Base-by-base conservation (phyloP, 2,797 vertebrate genomes). In the Tauraco hartlaubi region DNA sequence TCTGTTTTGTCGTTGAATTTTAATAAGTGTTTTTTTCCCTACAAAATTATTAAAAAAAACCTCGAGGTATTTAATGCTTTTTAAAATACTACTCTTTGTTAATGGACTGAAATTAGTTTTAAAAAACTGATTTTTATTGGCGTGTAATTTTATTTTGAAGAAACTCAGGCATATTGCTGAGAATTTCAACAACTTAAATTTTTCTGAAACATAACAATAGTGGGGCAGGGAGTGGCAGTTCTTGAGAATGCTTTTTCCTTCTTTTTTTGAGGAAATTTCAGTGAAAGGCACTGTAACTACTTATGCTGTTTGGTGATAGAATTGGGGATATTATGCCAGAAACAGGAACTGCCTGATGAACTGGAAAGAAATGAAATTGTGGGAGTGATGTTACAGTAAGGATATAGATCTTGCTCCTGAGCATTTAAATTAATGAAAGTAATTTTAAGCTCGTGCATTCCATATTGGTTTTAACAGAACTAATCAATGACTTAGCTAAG, bases 271-370 rank as follows among this genome's bases (percentile, higher is more conserved):
- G 41, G 14, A 74, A 51, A 43, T 71, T 17, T 9, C 12, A n/a
- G 43, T 89, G 66, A 85, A 69, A 93, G 71, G 29, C 22, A 18
- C 56, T 9, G 2, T 56, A 82, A 62, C 43, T 71, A 69, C 54
- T 88, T 88, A 72, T 0, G 12, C 21, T 39, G 6, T 94, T 33
- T 85, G 77, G 68, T 78, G 79, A 89, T 87, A 75, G 33, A 83
- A 44, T 74, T 2, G 0, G 48, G 48, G 85, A 37, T 92, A 66
- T 93, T 94, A 93, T 93, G 62, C 77, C 81, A 93, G 78, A 95
- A 93, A 69, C 59, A 94, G 61, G 52, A 95, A 85, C 55, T 79
- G 17, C 15, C n/a, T 84, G 46, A 49, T 72, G 55, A 90, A 88
- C 46, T 58, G 56, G 12, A 51, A 83, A 71, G 29, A 89, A 75